Conservation (phyloP, 2,797 vertebrate genomes). For the Vireo griseus region DNA sequence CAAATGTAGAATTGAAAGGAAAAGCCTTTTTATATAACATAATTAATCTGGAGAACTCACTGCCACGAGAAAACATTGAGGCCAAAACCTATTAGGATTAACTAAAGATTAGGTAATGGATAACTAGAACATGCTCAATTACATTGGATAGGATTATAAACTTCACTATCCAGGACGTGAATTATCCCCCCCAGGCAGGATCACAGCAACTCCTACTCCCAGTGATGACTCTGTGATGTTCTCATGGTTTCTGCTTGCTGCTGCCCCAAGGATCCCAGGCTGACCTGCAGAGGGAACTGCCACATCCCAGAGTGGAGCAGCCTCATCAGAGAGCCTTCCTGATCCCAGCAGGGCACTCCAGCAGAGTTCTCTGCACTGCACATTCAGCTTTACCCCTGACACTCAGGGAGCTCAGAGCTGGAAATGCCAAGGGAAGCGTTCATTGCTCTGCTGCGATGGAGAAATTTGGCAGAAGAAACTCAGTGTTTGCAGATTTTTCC, state of each 20-base stretch:
- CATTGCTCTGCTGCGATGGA: neutral
- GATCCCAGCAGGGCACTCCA: neutral
- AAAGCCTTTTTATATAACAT: constrained; percentile 62
- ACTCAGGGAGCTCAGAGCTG: neutral
- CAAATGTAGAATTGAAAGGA: constrained; percentile 55
- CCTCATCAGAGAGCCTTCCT: rapidly evolving
- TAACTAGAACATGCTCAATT: constrained; percentile 60
- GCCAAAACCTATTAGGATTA: constrained; percentile 66
- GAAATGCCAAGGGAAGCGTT: neutral
- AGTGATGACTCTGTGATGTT: neutral
- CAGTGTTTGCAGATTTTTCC: neutral
- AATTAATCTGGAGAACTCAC: constrained; percentile 62
- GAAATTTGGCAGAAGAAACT: neutral
- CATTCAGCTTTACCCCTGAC: neutral
- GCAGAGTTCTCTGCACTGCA: neutral
- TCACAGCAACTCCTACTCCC: constrained; percentile 47
- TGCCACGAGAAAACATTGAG: constrained; percentile 57
- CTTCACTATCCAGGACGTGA: constrained; percentile 46
- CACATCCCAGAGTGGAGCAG: neutral
- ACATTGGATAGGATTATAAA: constrained; percentile 62
- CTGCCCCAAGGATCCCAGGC: neutral
- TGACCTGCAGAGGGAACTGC: neutral
- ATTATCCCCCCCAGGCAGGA: constrained; percentile 42
- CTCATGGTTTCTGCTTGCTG: neutral
- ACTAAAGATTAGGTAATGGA: constrained; percentile 67